phyloP scores from a whole-genome alignment of 2,113 vertebrate species.

The Haemorhous mexicanus region DNA sequence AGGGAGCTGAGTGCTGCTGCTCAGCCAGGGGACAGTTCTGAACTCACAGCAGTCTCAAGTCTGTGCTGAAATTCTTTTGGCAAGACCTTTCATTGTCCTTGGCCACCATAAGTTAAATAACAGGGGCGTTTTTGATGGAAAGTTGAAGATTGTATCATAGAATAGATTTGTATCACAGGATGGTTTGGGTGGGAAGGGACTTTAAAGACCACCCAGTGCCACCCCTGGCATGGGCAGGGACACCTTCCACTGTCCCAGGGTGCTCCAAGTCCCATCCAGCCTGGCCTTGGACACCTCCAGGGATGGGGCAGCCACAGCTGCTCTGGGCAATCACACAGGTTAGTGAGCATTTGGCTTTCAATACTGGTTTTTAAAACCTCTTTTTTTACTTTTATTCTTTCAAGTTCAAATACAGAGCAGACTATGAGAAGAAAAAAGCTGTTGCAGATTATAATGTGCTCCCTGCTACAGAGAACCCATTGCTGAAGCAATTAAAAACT shows the following conservation, averaged over 20 bases:
- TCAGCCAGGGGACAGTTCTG: neutral
- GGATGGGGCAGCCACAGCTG: neutral
- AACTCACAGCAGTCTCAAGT: neutral
- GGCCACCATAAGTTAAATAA: neutral
- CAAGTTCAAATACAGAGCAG: conserved; percentile 92
- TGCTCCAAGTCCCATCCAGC: neutral
- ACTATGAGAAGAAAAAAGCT: conserved; percentile 90
- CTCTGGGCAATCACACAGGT: neutral
- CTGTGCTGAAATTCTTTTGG: neutral
- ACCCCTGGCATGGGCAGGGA: neutral
- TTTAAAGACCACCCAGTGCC: neutral
- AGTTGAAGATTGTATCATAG: neutral
- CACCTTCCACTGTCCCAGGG: rapidly evolving
- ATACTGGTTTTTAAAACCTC: neutral
- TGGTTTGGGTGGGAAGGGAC: neutral
- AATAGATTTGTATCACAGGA: too few relatives aligned
- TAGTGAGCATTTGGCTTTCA: neutral
- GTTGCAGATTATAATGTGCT: conserved; percentile 90
- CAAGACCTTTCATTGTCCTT: neutral
- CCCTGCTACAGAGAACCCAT: conserved; percentile 92
- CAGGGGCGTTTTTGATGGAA: neutral
- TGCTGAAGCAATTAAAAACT: conserved; percentile 86
- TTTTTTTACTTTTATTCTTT: conserved; percentile 6
- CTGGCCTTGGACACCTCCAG: neutral
- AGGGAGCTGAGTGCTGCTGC: neutral